phyloP scores from a whole-genome alignment of 2,113 vertebrate genomes.

The Solenodon paradoxus region DNA sequence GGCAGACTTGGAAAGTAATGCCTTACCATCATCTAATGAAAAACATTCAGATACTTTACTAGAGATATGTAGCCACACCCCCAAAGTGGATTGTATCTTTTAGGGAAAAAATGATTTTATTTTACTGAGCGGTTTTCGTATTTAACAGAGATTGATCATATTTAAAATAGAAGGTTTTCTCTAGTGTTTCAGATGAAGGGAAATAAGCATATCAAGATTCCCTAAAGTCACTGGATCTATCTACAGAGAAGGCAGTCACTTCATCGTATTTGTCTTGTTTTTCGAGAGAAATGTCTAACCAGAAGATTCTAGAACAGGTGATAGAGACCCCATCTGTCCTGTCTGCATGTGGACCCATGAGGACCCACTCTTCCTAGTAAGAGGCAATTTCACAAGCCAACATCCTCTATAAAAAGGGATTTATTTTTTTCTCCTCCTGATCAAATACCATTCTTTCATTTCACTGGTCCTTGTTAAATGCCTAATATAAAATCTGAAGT shows the following conservation, averaged over 20 bases:
- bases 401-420: slow-evolving; percentile 20
- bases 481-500: slow-evolving; percentile 38
- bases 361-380: not conserved
- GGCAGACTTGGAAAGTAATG: slow-evolving; percentile 68
- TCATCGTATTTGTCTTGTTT: not conserved
- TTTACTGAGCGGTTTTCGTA: not conserved
- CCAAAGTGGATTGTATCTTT: not conserved
- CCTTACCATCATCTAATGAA: slow-evolving; percentile 74
- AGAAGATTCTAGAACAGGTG: not conserved
- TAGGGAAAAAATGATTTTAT: not conserved
- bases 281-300: not conserved
- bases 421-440: slow-evolving; percentile 3
- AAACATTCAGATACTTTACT: slow-evolving; percentile 69
- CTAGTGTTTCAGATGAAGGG: not conserved
- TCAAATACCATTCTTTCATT: slow-evolving; percentile 44
- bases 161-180: slow-evolving; percentile 14
- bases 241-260: not conserved
- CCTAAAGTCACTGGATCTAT: not conserved
- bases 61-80: slow-evolving; percentile 47
- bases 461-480: slow-evolving; percentile 17
- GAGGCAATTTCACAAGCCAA: slow-evolving; percentile 22
- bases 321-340: not conserved
- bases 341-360: not conserved
- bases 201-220: not conserved
- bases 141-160: not conserved